Base-by-base conservation (phyloP, 2,797 vertebrate species). In the Vultur gryphus region DNA sequence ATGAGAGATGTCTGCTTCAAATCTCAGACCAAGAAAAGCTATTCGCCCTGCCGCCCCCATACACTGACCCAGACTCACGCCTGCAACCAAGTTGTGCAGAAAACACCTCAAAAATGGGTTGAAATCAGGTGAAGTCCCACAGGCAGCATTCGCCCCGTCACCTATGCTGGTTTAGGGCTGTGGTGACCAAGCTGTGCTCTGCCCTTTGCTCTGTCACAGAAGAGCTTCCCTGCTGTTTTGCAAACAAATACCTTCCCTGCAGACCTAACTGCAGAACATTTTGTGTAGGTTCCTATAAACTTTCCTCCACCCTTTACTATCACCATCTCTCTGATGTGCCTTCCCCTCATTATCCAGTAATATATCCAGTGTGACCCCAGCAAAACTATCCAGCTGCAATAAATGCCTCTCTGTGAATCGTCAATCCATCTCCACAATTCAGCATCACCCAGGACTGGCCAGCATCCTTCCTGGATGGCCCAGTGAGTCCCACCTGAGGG, bases 41-140 rank as follows among this genome's bases (percentile, higher is more conserved):
- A 6, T 48, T 72, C 29, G 2, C 2, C 4, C 7, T 23, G 1
- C 14, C 1, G 5, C 18, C 26, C 16, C 61, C 57, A 71, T 4
- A 13, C 25, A 2, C 12, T 25, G 69, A 13, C 14, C 21, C 46
- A 55, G 25, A 11, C 2, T 2, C 4, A 0, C 13, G 10, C 5
- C 52, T 21, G 26, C 39, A 31, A 19, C 26, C 29, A 19, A 25
- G 6, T 3, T 17, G n/a, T 14, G 39, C 35, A 61, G 25, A 85
- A 21, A 16, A 18, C 1, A 11, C 24, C 49, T n/a, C 51, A 33
- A 70, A 35, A 77, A 80, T 6, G 14, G 17, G 13, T 2, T 80
- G 72, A 64, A 51, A 58, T 25, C 7, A 9, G 3, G 23, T 35
- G 2, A 37, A 26, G 58, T 26, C n/a, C 23, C 2, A 0, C n/a